phyloP scores from a whole-genome alignment of 1,140 invertebrate species.

The Samia ricini region DNA sequence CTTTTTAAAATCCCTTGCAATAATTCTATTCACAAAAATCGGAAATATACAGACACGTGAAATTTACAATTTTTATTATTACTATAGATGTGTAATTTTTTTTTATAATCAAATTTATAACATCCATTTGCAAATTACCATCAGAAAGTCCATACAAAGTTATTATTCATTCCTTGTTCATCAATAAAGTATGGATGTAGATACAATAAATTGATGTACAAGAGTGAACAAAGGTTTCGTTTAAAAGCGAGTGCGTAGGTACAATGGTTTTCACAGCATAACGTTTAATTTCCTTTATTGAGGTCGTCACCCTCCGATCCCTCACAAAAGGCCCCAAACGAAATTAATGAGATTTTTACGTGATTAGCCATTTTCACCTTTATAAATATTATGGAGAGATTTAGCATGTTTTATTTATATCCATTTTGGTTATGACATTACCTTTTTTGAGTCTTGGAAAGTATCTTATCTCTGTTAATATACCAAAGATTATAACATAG shows the following conservation, averaged over 20 bases:
- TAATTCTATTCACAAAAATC: too few relatives aligned
- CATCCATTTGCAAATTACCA: too few relatives aligned
- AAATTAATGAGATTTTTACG: slow-evolving; percentile 26
- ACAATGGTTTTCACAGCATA: slow-evolving; percentile 8
- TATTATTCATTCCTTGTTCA: background rate
- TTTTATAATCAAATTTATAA: too few relatives aligned
- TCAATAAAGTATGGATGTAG: background rate
- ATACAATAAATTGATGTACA: background rate
- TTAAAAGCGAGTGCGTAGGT: background rate
- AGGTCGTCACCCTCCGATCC: slow-evolving; percentile 5
- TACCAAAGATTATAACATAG: too few relatives aligned
- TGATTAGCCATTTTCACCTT: slow-evolving; percentile 20
- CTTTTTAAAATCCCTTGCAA: too few relatives aligned
- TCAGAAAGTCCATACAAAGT: background rate
- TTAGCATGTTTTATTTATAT: background rate
- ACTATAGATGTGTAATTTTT: too few relatives aligned
- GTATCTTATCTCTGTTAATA: too few relatives aligned
- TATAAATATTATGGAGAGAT: background rate
- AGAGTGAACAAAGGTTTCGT: background rate
- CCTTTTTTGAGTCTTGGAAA: too few relatives aligned
- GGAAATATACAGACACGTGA: too few relatives aligned
- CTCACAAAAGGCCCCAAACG: slow-evolving; percentile 5
- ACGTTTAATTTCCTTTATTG: slow-evolving; percentile 24
- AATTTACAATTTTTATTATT: too few relatives aligned
- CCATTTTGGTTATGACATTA: background rate